Percentiles rank a stretch among this genome's conserved stretches.
Conservation (phyloP, 2,797 vertebrate species). For the Eospalax fontanierii region DNA sequence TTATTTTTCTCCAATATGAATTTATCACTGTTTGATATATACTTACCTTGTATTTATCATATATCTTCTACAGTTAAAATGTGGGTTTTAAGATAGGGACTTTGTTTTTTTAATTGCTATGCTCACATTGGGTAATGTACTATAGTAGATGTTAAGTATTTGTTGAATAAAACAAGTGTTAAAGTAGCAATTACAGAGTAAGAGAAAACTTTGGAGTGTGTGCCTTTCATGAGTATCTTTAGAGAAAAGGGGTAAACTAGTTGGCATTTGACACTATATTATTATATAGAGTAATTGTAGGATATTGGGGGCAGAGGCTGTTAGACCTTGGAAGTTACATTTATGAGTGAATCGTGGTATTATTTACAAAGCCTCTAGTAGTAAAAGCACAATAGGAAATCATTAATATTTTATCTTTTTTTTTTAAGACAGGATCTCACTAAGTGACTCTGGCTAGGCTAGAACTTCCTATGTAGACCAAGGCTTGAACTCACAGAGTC, state of each 20-base stretch:
- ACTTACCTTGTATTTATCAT: neutral
- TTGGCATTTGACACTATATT: conserved; percentile 35
- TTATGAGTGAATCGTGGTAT: conserved; percentile 72
- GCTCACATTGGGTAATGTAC: neutral
- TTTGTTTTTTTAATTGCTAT: conserved; percentile 59
- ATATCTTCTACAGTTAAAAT: conserved; percentile 60
- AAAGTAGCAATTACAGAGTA: conserved; percentile 20
- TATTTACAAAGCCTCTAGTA: conserved; percentile 61
- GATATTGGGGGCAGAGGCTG: conserved; percentile 28
- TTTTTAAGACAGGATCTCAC: too few species aligned
- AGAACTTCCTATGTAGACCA: too few species aligned
- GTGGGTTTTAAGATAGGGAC: conserved; percentile 25
- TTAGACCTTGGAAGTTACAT: conserved; percentile 64
- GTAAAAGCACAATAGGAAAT: conserved; percentile 57
- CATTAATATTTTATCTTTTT: too few species aligned
- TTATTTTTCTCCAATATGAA: conserved; percentile 25
- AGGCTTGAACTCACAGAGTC: too few species aligned
- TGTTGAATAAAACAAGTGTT: conserved; percentile 63
- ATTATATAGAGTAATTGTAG: conserved; percentile 68
- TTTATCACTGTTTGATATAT: neutral
- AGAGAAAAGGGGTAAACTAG: conserved; percentile 32
- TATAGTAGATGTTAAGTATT: conserved; percentile 24
- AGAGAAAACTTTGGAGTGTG: conserved; percentile 59
- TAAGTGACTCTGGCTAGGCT: too few species aligned
- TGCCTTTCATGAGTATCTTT: conserved; percentile 57